phyloP scores from a whole-genome alignment of 1,140 invertebrate species.

The Magallana ariakensis region DNA sequence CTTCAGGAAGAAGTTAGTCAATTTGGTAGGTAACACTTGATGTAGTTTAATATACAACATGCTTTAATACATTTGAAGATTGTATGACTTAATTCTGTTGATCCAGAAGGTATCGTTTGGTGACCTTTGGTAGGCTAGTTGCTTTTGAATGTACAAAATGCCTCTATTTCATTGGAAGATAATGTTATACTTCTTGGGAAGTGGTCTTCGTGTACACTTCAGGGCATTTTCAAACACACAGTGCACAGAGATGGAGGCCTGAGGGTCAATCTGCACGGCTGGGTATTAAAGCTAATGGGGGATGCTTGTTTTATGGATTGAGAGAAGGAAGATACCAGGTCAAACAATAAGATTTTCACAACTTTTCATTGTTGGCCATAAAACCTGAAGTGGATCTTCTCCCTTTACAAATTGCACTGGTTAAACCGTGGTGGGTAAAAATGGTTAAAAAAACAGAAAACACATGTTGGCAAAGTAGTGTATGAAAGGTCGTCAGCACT shows the following conservation, averaged over 20 bases:
- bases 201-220: too few species aligned
- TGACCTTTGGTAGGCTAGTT: too few species aligned
- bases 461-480: not conserved
- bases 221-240: not conserved
- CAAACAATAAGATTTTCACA: constrained; percentile 26
- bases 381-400: not conserved
- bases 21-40: too few species aligned
- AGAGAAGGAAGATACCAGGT: not conserved
- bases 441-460: constrained; percentile 27
- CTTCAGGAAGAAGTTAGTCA: too few species aligned
- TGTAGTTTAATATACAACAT: too few species aligned
- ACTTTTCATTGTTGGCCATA: not conserved
- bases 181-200: too few species aligned
- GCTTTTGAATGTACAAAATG: too few species aligned
- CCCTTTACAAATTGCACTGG: not conserved
- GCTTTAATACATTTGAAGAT: too few species aligned
- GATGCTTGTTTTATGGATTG: constrained; percentile 26
- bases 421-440: not conserved
- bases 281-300: constrained; percentile 10
- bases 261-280: not conserved
- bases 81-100: too few species aligned
- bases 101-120: too few species aligned
- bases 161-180: too few species aligned
- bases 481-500: not conserved
- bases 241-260: not conserved